A percentile compares a stretch with the other conserved stretches of the same genome.
Evolutionary conservation across 1,140 invertebrate genomes (phyloP).

Genomic region (Teleopsis dalmanni): DNA sequence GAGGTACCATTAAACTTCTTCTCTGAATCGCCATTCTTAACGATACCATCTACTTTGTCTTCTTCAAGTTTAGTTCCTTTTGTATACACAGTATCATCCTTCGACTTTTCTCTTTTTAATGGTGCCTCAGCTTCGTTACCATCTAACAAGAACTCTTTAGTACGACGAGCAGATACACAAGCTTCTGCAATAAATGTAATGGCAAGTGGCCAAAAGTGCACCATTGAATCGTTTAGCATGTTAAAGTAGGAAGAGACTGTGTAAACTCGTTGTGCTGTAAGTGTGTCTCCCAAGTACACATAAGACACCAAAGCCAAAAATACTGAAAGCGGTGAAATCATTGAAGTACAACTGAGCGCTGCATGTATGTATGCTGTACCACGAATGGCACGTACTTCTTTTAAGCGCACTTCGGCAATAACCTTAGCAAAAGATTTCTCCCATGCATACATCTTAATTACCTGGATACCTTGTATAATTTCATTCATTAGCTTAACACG

Average conservation of each 20-base stretch:
- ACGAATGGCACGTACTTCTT: constrained; percentile 59
- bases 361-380: constrained; percentile 38
- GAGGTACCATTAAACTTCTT: constrained; percentile 10
- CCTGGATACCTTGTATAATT: constrained; percentile 69
- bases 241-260: constrained; percentile 68
- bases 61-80: constrained; percentile 5
- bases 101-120: constrained; percentile 18
- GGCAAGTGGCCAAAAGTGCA: constrained; percentile 64
- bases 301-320: constrained; percentile 73
- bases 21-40: neutral
- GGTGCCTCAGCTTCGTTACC: constrained; percentile 28
- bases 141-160: constrained; percentile 53
- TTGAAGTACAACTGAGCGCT: constrained; percentile 43
- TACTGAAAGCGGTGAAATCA: constrained; percentile 69
- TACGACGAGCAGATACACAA: constrained; percentile 59
- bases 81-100: constrained; percentile 24
- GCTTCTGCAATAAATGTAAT: constrained; percentile 52
- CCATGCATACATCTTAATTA: constrained; percentile 90
- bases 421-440: constrained; percentile 71
- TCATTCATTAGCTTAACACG: constrained; percentile 79
- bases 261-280: constrained; percentile 70
- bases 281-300: constrained; percentile 53
- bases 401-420: constrained; percentile 50
- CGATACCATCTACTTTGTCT: neutral
- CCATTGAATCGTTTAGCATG: constrained; percentile 62